Percentiles rank a stretch among this genome's conserved stretches.
phyloP scores from a whole-genome alignment of 2,797 vertebrate genomes.

The Sciurus carolinensis region DNA sequence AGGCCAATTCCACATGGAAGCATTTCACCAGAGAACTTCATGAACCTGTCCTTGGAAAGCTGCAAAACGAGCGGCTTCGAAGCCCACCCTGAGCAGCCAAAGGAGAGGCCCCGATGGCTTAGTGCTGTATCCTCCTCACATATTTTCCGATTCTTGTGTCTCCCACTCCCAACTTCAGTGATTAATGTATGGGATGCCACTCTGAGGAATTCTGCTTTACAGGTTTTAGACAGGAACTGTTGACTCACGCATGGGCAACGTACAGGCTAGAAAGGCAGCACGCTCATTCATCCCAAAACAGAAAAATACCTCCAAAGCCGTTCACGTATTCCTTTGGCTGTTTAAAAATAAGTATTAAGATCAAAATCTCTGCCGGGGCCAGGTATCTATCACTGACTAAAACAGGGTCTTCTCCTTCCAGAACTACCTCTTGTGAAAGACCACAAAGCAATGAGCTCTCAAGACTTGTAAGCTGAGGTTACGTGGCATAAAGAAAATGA shows the following conservation, averaged over 20 bases:
- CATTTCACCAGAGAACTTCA: neutral
- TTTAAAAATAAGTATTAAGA: neutral
- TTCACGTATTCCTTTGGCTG: neutral
- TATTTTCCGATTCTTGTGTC: neutral
- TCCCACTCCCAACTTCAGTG: neutral
- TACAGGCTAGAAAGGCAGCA: neutral
- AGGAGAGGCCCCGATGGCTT: fast-evolving
- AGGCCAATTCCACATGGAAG: neutral
- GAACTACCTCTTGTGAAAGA: neutral
- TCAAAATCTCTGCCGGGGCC: neutral
- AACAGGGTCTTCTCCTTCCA: neutral
- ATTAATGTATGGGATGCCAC: neutral
- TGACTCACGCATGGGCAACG: neutral
- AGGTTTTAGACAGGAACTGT: neutral
- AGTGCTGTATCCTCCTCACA: no score
- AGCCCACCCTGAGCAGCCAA: neutral
- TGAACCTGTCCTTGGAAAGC: neutral
- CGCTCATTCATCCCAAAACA: neutral
- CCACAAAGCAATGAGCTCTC: neutral
- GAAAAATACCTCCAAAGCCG: neutral
- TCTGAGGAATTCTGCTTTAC: neutral
- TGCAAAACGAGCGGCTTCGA: neutral
- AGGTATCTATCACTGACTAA: neutral
- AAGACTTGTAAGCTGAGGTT: neutral
- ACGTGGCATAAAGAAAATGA: neutral